phyloP scores from a whole-genome alignment of 2,888 invertebrate species.

The Doris montereyensis region DNA sequence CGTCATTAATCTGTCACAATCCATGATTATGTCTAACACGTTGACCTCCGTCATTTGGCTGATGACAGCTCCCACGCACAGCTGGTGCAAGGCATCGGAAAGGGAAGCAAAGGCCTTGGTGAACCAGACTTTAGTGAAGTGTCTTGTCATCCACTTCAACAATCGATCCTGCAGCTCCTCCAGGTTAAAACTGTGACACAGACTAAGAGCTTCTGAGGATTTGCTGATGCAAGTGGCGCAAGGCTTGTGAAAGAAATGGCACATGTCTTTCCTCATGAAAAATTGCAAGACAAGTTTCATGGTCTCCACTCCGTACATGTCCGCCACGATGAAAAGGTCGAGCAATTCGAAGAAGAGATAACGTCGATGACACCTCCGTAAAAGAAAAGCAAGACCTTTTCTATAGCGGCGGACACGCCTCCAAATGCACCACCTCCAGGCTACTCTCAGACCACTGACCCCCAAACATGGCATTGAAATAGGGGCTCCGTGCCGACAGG shows the following conservation, averaged over 20 bases:
- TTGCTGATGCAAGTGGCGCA: conserved; percentile 90
- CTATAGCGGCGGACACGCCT: conserved; percentile 80
- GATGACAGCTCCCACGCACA: conserved; percentile 59
- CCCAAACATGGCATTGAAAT: conserved; percentile 89
- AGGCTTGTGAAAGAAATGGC: conserved; percentile 77
- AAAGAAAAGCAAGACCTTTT: conserved; percentile 93
- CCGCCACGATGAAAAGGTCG: conserved; percentile 32
- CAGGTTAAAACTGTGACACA: conserved; percentile 88
- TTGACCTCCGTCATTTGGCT: conserved; percentile 80
- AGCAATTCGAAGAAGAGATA: not conserved
- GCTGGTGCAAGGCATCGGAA: conserved; percentile 79
- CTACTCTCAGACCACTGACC: conserved; percentile 88
- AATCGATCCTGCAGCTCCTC: conserved; percentile 90
- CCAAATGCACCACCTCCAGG: conserved; percentile 87
- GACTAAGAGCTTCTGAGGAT: conserved; percentile 88
- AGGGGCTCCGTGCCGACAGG: conserved; percentile 90
- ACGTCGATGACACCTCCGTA: conserved; percentile 88
- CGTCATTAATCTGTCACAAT: conserved; percentile 86
- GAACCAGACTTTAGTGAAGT: conserved; percentile 92
- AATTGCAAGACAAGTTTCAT: conserved; percentile 28
- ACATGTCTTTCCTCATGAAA: conserved; percentile 33
- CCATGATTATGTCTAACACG: conserved; percentile 86
- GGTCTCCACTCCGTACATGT: conserved; percentile 31
- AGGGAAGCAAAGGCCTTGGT: conserved; percentile 90
- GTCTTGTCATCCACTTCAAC: conserved; percentile 88